These are phyloP conservation scores for Thereva unica DNA, from an alignment of 2,888 invertebrate species.

Conservation along the genomic window DNA sequence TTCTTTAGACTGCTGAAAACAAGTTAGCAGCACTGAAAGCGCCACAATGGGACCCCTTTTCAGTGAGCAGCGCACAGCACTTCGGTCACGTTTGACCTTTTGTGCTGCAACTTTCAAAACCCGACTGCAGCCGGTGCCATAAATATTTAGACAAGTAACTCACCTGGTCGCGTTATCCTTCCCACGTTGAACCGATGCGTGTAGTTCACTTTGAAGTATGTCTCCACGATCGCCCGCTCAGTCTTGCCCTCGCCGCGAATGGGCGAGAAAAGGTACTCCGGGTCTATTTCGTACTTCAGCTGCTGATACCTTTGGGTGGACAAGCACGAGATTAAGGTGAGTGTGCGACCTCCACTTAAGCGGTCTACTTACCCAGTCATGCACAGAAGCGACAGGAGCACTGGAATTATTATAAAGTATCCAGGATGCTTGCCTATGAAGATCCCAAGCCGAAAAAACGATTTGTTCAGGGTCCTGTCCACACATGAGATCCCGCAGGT, in stretches of 20 bases:
- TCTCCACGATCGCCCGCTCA: slow-evolving; percentile 80
- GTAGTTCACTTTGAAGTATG: slow-evolving; percentile 86
- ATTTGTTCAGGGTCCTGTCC: slow-evolving; percentile 76
- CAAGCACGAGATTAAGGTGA: slow-evolving; percentile 14
- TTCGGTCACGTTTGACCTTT: background rate
- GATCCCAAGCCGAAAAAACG: slow-evolving; percentile 80
- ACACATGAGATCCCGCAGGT: slow-evolving; percentile 73
- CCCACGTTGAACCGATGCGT: slow-evolving; percentile 83
- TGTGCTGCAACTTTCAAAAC: too few species aligned
- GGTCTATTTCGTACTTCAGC: slow-evolving; percentile 87
- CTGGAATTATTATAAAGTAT: slow-evolving; percentile 86
- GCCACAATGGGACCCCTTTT: background rate
- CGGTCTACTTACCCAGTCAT: slow-evolving; percentile 68
- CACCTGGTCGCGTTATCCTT: slow-evolving; percentile 85
- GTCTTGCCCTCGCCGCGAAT: slow-evolving; percentile 82
- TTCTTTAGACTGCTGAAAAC: background rate
- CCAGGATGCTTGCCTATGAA: slow-evolving; percentile 81
- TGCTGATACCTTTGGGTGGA: slow-evolving; percentile 66
- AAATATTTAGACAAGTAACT: slow-evolving; percentile 45
- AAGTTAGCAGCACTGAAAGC: background rate
- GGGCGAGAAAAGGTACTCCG: slow-evolving; percentile 90
- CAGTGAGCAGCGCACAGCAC: background rate
- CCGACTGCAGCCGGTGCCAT: background rate
- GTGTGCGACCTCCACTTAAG: background rate
- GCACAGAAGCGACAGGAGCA: slow-evolving; percentile 77